Base-by-base conservation (phyloP, 2,888 invertebrate genomes). In the Ecliptopera silaceata region DNA sequence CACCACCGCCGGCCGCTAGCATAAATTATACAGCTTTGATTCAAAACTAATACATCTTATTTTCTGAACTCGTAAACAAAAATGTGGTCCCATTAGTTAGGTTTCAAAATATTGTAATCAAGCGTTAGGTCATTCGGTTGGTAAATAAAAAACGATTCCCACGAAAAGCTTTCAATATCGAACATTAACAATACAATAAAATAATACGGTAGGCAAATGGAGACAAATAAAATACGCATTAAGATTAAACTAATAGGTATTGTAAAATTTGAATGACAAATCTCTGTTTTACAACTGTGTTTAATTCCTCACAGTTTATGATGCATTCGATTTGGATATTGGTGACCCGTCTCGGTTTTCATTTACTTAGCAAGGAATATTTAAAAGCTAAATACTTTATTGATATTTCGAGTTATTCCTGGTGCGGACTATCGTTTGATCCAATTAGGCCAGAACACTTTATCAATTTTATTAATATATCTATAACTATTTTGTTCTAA, bases 141-240 rank as follows among this genome's bases (percentile, higher is more conserved):
- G 45, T 53, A 46, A 61, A 55, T 58, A 63, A 66, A 64, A 64
- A 60, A 64, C 43, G 55, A 62, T 59, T 66, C 66, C 36, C 59
- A 66, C 61, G 62, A 64, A 66, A 68, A 66, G 68, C 66, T 66
- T 68, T 67, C 63, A 66, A 63, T 57, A 45, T 62, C 61, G 65
- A 61, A 65, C 70, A 68, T 64, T 65, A 63, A 61, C 62, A 60
- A 61, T 56, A 63, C 51, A 64, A 66, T 69, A 69, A 69, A 68
- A 67, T 59, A 65, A 68, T 65, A 68, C 69, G 63, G 69, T 69
- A 68, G 68, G 68, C 68, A 63, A 64, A 64, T 59, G 60, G 61
- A 65, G 55, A 65, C 63, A 64, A 66, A 64, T 69, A 68, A 69
- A 68, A 66, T 62, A 68, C 59, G 61, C 69, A 69, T 66, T 68